Percentiles rank a stretch among this genome's conserved stretches.
phyloP scores from a whole-genome alignment of 2,888 invertebrate genomes.

The Drosophila austrosaltans region DNA sequence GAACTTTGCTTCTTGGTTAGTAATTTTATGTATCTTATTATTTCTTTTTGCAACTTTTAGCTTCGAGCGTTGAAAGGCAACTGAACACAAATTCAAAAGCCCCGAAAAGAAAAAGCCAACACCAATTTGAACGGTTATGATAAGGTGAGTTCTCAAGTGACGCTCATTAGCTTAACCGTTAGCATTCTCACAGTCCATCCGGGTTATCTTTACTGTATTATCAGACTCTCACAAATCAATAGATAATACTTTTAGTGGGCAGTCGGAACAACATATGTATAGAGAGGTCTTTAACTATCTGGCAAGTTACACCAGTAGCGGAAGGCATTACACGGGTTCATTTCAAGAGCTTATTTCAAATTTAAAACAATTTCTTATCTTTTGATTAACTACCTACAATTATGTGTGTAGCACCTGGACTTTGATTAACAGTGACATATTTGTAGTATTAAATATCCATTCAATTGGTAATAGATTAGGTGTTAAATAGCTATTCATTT shows the following conservation, averaged over 20 bases:
- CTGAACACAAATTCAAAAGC: not conserved
- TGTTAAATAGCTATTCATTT: no score
- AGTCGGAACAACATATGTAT: not conserved
- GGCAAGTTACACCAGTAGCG: no score
- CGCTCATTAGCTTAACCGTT: slow-evolving; percentile 2
- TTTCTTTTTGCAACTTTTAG: slow-evolving; percentile 2
- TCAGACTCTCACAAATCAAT: not conserved
- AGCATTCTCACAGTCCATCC: not conserved
- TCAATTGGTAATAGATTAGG: no score
- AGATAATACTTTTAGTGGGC: not conserved
- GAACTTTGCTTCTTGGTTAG: not conserved
- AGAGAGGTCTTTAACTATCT: not conserved
- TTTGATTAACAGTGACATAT: no score
- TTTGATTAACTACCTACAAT: no score
- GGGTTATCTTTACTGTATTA: not conserved
- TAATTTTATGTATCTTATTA: slow-evolving; percentile 1
- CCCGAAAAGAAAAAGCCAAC: not conserved
- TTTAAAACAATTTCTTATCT: no score
- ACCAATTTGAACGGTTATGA: not conserved
- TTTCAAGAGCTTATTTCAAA: no score
- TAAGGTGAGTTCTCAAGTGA: slow-evolving; percentile 2
- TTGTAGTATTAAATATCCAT: no score
- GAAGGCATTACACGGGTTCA: no score
- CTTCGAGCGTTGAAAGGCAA: not conserved
- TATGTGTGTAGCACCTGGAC: no score